These are phyloP conservation scores for Abrostola tripartita DNA, from an alignment of 2,888 invertebrate species.

Conservation along the genomic window DNA sequence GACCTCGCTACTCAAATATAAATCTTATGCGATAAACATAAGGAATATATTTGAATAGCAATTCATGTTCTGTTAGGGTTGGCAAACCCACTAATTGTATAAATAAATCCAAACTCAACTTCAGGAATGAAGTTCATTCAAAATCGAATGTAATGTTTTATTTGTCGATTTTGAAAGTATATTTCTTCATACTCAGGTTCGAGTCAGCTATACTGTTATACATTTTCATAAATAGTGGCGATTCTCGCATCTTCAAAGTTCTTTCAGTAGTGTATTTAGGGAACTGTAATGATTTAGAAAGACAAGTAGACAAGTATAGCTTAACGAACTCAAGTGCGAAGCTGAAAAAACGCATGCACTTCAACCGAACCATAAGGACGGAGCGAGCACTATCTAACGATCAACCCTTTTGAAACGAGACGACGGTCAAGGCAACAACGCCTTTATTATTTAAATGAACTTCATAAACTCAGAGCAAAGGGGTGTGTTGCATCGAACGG, in stretches of 20 bases:
- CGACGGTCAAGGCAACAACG: constrained; percentile 64
- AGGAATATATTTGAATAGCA: constrained; percentile 47
- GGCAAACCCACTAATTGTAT: constrained; percentile 47
- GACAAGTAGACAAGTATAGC: constrained; percentile 16
- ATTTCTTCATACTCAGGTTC: constrained; percentile 43
- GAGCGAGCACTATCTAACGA: constrained; percentile 79
- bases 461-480: constrained; percentile 11
- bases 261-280: not conserved
- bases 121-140: constrained; percentile 29
- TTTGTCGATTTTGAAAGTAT: constrained; percentile 45
- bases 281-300: not conserved
- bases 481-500: constrained; percentile 28
- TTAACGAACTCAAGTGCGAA: constrained; percentile 45
- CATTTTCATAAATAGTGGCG: not conserved
- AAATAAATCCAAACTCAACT: constrained; percentile 45
- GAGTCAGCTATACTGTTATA: not conserved
- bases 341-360: constrained; percentile 73
- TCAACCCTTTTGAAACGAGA: constrained; percentile 88
- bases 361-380: constrained; percentile 77
- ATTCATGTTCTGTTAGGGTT: constrained; percentile 28
- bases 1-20: constrained; percentile 38
- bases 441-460: constrained; percentile 7
- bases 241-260: not conserved
- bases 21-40: constrained; percentile 33
- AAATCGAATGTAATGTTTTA: constrained; percentile 45